These are phyloP conservation scores for Pogonomyrmex californicus DNA, from an alignment of 1,140 invertebrate genomes.

Conservation along the genomic window DNA sequence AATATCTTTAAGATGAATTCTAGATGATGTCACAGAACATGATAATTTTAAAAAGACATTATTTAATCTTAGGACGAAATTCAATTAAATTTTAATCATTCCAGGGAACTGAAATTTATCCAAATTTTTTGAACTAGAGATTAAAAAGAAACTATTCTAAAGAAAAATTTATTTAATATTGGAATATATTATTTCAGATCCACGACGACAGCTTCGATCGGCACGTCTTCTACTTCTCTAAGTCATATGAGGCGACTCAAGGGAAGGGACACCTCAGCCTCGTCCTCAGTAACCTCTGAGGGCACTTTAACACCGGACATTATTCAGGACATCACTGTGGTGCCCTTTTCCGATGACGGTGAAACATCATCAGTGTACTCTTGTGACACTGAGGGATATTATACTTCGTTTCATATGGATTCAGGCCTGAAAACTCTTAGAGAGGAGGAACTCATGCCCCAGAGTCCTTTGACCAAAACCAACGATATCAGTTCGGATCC, in stretches of 20 bases:
- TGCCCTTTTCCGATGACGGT: conserved; percentile 92
- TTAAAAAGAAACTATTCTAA: no score
- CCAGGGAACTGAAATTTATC: not conserved
- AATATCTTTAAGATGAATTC: not conserved
- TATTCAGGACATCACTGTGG: conserved; percentile 89
- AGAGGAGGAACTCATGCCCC: conserved; percentile 90
- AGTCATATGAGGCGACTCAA: conserved; percentile 81
- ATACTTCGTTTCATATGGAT: conserved; percentile 98
- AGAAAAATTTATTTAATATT: not conserved
- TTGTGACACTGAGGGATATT: conserved; percentile 98
- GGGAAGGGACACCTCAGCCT: conserved; percentile 91
- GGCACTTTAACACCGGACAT: conserved; percentile 95
- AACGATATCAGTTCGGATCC: conserved; percentile 86
- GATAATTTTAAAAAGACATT: not conserved
- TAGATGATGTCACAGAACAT: not conserved
- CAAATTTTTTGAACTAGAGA: not conserved
- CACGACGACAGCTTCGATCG: conserved; percentile 83
- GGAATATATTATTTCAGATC: conserved; percentile 80
- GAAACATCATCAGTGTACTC: conserved; percentile 98
- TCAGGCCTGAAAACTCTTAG: conserved; percentile 95
- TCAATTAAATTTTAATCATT: not conserved
- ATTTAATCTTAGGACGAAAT: not conserved
- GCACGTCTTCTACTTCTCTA: conserved; percentile 83
- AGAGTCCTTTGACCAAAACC: conserved; percentile 80
- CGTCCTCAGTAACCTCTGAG: conserved; percentile 94